These are phyloP conservation scores for Gastrophryne carolinensis DNA, from an alignment of 2,797 vertebrate genomes.

Conservation along the genomic window DNA sequence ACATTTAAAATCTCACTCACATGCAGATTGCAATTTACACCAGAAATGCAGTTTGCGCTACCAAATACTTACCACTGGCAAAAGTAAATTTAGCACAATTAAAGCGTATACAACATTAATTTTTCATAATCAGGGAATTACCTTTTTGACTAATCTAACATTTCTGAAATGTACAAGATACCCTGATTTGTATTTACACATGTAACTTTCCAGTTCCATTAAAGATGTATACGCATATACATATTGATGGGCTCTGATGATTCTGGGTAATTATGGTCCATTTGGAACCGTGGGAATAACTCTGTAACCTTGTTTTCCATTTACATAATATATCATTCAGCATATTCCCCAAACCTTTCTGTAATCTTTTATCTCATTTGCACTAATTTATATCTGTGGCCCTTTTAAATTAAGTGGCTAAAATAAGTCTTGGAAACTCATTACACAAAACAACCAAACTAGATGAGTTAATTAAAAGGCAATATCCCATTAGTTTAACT, in stretches of 20 bases:
- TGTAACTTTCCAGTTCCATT: too few relatives aligned
- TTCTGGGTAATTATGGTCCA: conserved; percentile 11
- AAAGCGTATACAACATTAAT: too few relatives aligned
- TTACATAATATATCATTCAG: conserved; percentile 22
- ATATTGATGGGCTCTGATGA: neutral
- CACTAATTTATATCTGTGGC: conserved; percentile 42
- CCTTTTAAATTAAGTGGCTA: conserved; percentile 46
- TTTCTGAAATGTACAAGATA: too few relatives aligned
- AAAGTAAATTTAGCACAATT: too few relatives aligned
- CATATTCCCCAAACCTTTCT: conserved; percentile 35
- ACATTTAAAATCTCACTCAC: too few relatives aligned
- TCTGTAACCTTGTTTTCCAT: conserved; percentile 10
- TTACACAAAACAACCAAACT: conserved; percentile 43
- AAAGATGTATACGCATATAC: neutral
- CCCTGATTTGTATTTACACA: too few relatives aligned
- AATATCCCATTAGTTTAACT: conserved; percentile 36
- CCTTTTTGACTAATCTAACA: too few relatives aligned
- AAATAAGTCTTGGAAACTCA: conserved; percentile 45
- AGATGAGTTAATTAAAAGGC: conserved; percentile 47
- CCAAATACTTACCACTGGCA: too few relatives aligned
- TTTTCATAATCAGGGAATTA: too few relatives aligned
- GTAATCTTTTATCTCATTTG: conserved; percentile 43
- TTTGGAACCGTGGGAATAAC: conserved; percentile 24
- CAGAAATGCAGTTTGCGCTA: too few relatives aligned
- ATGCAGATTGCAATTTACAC: too few relatives aligned